Evolutionary conservation across 2,113 vertebrate genomes (phyloP).

Genomic region (Etheostoma spectabile): DNA sequence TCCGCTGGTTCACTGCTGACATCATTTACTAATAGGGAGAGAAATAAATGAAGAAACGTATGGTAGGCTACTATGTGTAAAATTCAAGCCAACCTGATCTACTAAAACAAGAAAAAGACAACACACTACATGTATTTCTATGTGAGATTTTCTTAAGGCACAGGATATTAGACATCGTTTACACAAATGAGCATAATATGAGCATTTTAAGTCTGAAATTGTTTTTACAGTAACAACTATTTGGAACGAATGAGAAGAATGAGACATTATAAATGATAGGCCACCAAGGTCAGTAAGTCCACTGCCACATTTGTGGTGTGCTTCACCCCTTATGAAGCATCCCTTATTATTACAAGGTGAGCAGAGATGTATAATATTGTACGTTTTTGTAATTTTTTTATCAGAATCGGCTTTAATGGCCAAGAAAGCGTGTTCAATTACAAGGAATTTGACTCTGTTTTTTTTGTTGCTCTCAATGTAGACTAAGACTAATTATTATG

Average conservation of each 20-base stretch:
- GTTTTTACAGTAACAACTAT: not conserved
- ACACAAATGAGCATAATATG: not conserved
- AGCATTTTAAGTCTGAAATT: no score
- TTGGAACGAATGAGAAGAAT: constrained; percentile 1
- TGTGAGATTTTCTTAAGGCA: not conserved
- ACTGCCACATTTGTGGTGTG: constrained; percentile 97
- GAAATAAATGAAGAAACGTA: not conserved
- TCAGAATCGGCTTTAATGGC: no score
- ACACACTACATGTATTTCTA: not conserved
- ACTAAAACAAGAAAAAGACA: not conserved
- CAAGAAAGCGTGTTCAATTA: no score
- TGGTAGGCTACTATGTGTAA: not conserved
- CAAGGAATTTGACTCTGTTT: no score
- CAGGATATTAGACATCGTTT: not conserved
- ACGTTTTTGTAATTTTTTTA: no score
- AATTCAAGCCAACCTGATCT: not conserved
- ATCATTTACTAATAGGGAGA: constrained; percentile 40
- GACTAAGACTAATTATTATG: no score
- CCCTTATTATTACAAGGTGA: constrained; percentile 92
- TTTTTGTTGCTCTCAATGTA: no score
- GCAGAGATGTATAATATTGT: not conserved
- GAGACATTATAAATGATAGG: constrained; percentile 57
- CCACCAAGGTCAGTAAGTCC: constrained; percentile 96
- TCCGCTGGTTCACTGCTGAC: constrained; percentile 12
- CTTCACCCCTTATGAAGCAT: constrained; percentile 90